phyloP scores from a whole-genome alignment of 2,797 vertebrate genomes.

The Hydrolagus colliei region DNA sequence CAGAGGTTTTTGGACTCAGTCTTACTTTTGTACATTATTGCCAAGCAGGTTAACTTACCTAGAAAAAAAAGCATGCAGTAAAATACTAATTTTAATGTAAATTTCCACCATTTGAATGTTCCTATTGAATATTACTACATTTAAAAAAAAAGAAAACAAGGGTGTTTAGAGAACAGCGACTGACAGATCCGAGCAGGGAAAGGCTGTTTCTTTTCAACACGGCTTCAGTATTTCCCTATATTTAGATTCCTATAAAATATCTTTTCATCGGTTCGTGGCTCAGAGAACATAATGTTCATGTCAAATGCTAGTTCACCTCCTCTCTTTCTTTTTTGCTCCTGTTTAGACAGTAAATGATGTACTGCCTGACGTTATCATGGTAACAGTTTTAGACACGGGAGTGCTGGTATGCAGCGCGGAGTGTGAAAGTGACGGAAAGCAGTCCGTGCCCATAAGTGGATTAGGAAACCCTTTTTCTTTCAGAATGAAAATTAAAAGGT shows the following conservation, averaged over 20 bases:
- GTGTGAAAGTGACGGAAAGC: not conserved
- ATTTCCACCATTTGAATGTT: not conserved
- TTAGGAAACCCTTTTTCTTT: not conserved
- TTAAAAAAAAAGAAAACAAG: too few species aligned
- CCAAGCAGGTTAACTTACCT: not conserved
- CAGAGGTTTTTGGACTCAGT: not conserved
- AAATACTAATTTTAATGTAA: not conserved
- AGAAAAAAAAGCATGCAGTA: not conserved
- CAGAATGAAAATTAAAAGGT: not conserved
- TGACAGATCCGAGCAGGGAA: not conserved
- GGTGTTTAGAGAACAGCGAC: not conserved
- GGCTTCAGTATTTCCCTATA: not conserved
- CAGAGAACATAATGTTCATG: not conserved
- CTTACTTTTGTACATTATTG: not conserved
- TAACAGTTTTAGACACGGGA: slow-evolving; percentile 9
- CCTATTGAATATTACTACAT: not conserved
- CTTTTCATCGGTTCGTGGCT: not conserved
- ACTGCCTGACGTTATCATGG: not conserved
- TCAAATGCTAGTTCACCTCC: not conserved
- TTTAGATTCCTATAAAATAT: not conserved
- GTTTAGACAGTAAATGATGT: not conserved
- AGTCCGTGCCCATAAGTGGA: not conserved
- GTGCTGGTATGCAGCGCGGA: not conserved
- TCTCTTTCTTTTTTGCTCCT: not conserved
- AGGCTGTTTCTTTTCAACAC: not conserved